phyloP scores from a whole-genome alignment of 2,888 invertebrate genomes.

The Tetramorium bicarinatum region DNA sequence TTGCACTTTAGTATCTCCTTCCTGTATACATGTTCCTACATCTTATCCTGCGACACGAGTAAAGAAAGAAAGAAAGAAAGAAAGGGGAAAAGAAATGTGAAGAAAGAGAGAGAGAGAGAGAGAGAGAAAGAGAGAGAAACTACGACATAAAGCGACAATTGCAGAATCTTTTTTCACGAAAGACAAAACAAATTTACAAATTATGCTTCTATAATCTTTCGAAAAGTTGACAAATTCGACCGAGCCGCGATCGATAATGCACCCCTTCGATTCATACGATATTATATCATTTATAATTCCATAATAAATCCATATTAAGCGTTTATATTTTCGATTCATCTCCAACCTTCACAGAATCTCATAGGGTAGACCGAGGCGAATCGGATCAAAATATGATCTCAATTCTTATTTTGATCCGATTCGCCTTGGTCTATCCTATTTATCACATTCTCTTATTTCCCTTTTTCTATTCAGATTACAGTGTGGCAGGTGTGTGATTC shows the following conservation, averaged over 20 bases:
- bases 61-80: slow-evolving; percentile 31
- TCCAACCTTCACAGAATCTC: neutral
- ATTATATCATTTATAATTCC: neutral
- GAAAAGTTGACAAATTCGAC: neutral
- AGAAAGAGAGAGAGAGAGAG: neutral
- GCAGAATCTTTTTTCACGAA: slow-evolving; percentile 39
- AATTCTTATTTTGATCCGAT: no score
- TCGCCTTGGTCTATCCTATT: neutral
- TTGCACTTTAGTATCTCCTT: slow-evolving; percentile 49
- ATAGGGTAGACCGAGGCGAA: neutral
- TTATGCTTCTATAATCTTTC: neutral
- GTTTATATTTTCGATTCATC: neutral
- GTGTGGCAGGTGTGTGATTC: neutral
- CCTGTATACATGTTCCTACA: slow-evolving; percentile 47
- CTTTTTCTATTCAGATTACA: neutral
- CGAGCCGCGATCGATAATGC: neutral
- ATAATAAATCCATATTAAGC: neutral
- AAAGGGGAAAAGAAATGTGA: neutral
- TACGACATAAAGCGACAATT: slow-evolving; percentile 31
- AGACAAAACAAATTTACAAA: neutral
- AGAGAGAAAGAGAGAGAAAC: slow-evolving; percentile 22
- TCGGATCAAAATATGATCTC: no score
- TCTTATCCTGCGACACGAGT: slow-evolving; percentile 43
- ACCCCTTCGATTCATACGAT: neutral
- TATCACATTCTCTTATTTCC: neutral